Percentiles rank a stretch among this genome's conserved stretches.
Evolutionary conservation across 92 coral and sea anemone species (phyloP).

Genomic region (Galaxea fascicularis): DNA sequence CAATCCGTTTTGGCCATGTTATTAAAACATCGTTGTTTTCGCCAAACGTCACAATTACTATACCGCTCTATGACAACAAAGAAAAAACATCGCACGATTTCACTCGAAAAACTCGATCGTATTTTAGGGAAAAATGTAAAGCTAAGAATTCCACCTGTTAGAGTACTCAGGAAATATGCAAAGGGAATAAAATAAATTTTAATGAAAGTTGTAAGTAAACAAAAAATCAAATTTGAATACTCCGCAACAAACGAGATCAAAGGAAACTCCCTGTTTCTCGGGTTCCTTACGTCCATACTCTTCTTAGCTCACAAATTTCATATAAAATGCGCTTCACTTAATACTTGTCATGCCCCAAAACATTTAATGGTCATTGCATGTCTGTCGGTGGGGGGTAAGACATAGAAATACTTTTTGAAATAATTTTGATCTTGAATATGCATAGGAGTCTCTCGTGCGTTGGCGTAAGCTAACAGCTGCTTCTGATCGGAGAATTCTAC

Average conservation of each 20-base stretch:
- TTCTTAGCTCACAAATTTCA: not conserved
- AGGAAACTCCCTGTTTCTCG: not conserved
- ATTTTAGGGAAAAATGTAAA: not conserved
- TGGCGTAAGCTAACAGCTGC: no score
- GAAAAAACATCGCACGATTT: constrained; percentile 17
- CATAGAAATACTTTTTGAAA: not conserved
- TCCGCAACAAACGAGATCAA: not conserved
- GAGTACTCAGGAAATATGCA: not conserved
- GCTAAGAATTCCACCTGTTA: not conserved
- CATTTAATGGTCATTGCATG: not conserved
- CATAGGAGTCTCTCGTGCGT: no score
- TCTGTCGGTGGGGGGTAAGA: not conserved
- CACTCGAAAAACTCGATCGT: not conserved
- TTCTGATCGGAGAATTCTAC: no score
- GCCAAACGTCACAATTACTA: not conserved
- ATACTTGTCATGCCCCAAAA: not conserved
- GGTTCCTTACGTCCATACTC: not conserved
- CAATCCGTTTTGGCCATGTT: constrained; percentile 21
- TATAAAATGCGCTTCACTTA: not conserved
- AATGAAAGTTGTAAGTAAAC: constrained; percentile 11
- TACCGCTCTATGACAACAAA: not conserved
- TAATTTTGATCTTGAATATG: no score
- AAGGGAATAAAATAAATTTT: constrained; percentile 34
- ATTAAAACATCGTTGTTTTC: not conserved
- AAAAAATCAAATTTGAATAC: constrained; percentile 1